phyloP scores from a whole-genome alignment of 2,888 invertebrate genomes.

The Itoplectis maculator region DNA sequence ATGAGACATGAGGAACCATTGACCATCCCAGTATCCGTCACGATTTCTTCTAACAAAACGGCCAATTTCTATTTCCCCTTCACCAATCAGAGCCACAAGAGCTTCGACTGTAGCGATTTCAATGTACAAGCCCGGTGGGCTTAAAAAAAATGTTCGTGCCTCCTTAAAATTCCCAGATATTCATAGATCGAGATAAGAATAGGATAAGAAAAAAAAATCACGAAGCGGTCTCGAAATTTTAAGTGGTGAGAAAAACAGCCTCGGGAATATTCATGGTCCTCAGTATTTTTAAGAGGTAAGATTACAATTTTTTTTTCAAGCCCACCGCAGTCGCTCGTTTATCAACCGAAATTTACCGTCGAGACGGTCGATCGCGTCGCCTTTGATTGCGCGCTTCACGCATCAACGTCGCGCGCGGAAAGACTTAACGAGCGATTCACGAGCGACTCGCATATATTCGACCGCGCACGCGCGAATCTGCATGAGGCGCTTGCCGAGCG shows the following conservation, averaged over 20 bases:
- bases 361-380: constrained; percentile 38
- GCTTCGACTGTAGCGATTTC: background rate
- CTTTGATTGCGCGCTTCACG: constrained; percentile 29
- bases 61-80: no score
- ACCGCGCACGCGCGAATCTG: background rate
- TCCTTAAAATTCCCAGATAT: background rate
- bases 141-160: background rate
- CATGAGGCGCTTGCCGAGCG: background rate
- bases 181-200: constrained; percentile 5
- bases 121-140: background rate
- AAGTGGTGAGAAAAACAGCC: background rate
- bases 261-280: constrained; percentile 16
- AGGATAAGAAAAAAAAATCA: constrained; percentile 5
- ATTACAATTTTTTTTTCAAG: constrained; percentile 7
- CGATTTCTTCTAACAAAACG: no score
- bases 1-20: no score
- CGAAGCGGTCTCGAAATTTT: constrained; percentile 6
- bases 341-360: constrained; percentile 7
- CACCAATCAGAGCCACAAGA: no score
- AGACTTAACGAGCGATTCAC: constrained; percentile 50
- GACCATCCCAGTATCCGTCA: no score
- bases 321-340: background rate
- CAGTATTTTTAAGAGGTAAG: background rate
- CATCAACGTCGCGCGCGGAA: constrained; percentile 16
- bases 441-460: background rate